A percentile compares a stretch with the other conserved stretches of the same genome.
Evolutionary conservation across 1,140 invertebrate species (phyloP).

Genomic region (Drosophila bocki): DNA sequence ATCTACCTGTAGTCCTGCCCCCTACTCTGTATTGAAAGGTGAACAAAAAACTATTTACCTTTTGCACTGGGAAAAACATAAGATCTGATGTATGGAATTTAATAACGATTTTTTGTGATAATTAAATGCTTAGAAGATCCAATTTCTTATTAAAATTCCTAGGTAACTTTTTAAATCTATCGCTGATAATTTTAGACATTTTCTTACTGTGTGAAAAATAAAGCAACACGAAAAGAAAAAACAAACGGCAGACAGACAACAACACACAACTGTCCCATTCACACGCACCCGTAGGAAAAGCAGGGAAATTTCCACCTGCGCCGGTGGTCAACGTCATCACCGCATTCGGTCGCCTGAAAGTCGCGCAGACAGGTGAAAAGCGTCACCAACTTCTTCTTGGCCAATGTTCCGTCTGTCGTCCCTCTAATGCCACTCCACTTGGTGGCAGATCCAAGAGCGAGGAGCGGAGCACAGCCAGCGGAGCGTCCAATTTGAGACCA

Average conservation of each 20-base stretch:
- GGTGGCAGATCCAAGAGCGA: background rate
- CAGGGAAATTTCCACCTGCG: slow-evolving; percentile 63
- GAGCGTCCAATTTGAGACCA: slow-evolving; percentile 59
- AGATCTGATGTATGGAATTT: background rate
- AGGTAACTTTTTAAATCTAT: background rate
- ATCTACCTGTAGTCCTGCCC: slow-evolving; percentile 50
- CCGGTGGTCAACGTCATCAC: slow-evolving; percentile 71
- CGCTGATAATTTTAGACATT: background rate
- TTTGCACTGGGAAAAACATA: background rate
- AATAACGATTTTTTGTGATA: background rate
- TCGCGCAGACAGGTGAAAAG: slow-evolving; percentile 66
- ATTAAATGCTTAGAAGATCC: background rate
- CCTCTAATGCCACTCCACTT: slow-evolving; percentile 24
- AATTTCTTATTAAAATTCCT: background rate
- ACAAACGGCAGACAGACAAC: slow-evolving; percentile 19
- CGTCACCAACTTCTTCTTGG: slow-evolving; percentile 26
- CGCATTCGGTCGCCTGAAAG: slow-evolving; percentile 37
- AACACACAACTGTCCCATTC: slow-evolving; percentile 60
- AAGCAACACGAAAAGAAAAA: slow-evolving; percentile 50
- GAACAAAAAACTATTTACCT: slow-evolving; percentile 49
- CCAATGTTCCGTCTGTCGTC: slow-evolving; percentile 31
- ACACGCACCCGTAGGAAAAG: slow-evolving; percentile 59
- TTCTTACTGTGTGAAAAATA: slow-evolving; percentile 1
- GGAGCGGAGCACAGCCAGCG: slow-evolving; percentile 25
- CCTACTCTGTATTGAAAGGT: slow-evolving; percentile 33